Conservation (phyloP, 2,797 vertebrate species). For the Novumbra hubbsi region DNA sequence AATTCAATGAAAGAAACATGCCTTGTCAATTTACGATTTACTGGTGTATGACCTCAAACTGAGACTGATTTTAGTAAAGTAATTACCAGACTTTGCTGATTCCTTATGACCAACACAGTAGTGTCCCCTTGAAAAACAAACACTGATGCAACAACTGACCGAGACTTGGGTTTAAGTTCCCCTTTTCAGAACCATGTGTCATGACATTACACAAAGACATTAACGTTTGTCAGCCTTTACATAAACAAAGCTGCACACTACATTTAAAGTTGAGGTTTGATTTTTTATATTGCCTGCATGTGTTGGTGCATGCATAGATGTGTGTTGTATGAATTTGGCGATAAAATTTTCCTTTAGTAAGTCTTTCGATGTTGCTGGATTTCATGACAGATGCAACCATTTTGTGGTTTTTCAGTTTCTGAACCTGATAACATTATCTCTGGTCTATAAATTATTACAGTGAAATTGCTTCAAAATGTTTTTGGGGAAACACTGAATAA, state of each 20-base stretch:
- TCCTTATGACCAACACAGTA: background rate
- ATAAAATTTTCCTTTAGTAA: background rate
- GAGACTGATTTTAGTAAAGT: background rate
- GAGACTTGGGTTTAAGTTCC: background rate
- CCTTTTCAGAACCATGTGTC: too few relatives aligned
- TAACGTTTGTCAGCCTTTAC: background rate
- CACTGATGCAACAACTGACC: background rate
- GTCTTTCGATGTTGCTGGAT: background rate
- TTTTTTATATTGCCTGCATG: slow-evolving; percentile 6
- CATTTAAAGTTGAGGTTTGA: slow-evolving; percentile 24
- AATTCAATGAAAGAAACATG: too few relatives aligned
- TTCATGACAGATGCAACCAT: background rate
- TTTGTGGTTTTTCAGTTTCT: background rate
- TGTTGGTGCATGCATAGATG: slow-evolving; percentile 10
- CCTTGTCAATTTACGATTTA: background rate
- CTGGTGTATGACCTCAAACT: background rate
- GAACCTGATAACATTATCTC: background rate
- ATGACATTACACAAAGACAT: background rate
- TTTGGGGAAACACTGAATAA: slow-evolving; percentile 56
- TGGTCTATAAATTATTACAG: background rate
- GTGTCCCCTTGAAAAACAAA: background rate
- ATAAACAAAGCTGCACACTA: background rate
- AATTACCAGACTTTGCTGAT: background rate
- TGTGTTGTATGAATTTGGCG: background rate
- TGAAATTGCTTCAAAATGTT: background rate